phyloP scores from a whole-genome alignment of 2,797 vertebrate genomes.

The Bradypodion ventrale region DNA sequence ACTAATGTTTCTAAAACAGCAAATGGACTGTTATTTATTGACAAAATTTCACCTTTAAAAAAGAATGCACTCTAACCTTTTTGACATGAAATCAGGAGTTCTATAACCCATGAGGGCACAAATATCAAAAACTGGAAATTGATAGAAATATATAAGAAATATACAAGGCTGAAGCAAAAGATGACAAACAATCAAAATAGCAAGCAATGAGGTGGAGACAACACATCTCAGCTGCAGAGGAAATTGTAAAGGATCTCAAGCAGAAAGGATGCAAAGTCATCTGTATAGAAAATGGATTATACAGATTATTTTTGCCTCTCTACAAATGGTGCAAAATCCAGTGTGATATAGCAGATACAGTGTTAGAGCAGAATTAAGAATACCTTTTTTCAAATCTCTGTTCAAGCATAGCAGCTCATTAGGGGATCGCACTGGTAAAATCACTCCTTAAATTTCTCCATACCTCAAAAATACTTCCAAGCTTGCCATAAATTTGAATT shows the following conservation, averaged over 20 bases:
- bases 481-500: no score
- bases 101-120: slow-evolving; percentile 7
- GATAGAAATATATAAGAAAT: not conserved
- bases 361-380: no score
- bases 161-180: not conserved
- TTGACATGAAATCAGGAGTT: slow-evolving; percentile 23
- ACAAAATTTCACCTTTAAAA: slow-evolving; percentile 24
- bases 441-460: no score
- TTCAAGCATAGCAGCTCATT: no score
- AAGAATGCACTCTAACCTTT: slow-evolving; percentile 24
- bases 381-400: no score
- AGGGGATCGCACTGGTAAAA: no score
- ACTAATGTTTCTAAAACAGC: slow-evolving; percentile 51
- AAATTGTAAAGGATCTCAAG: slow-evolving; percentile 1
- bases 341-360: no score
- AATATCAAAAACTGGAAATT: slow-evolving; percentile 17
- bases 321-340: no score
- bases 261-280: not conserved
- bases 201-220: not conserved
- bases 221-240: not conserved
- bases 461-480: no score
- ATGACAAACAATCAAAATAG: not conserved
- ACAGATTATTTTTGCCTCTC: no score
- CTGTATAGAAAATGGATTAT: not conserved
- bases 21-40: slow-evolving; percentile 41